phyloP scores from a whole-genome alignment of 2,888 invertebrate genomes.

The Aphodius granarius region DNA sequence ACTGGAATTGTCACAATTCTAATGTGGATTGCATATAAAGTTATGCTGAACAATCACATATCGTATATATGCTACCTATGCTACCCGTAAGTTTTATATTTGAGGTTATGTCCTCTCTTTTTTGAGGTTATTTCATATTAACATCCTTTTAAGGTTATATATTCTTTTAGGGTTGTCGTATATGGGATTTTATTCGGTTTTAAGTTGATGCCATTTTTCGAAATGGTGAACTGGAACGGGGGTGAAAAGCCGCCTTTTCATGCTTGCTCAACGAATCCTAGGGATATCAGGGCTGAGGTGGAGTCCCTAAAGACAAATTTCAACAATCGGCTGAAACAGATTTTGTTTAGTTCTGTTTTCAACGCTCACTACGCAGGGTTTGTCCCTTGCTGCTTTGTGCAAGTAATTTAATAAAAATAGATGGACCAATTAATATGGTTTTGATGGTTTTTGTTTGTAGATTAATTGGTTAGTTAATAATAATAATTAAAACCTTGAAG shows the following conservation, averaged over 20 bases:
- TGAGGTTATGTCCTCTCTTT: background rate
- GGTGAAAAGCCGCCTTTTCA: slow-evolving; percentile 68
- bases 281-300: slow-evolving; percentile 80
- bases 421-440: background rate
- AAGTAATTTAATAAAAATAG: slow-evolving; percentile 58
- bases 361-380: slow-evolving; percentile 89
- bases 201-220: slow-evolving; percentile 75
- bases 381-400: slow-evolving; percentile 87
- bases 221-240: slow-evolving; percentile 56
- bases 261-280: slow-evolving; percentile 73
- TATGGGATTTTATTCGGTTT: slow-evolving; percentile 83
- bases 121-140: slow-evolving; percentile 61
- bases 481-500: too few species aligned
- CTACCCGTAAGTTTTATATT: slow-evolving; percentile 84
- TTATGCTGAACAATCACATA: slow-evolving; percentile 74
- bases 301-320: slow-evolving; percentile 84
- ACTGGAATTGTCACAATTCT: slow-evolving; percentile 63
- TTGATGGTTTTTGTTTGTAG: background rate
- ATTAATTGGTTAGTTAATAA: too few species aligned
- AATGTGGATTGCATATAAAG: slow-evolving; percentile 70
- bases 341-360: slow-evolving; percentile 75
- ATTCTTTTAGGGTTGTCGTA: slow-evolving; percentile 66
- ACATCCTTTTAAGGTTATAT: too few species aligned
- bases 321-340: slow-evolving; percentile 85
- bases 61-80: slow-evolving; percentile 81